These are phyloP conservation scores for Chrysopa pallens DNA, from an alignment of 1,140 invertebrate species.

Conservation along the genomic window DNA sequence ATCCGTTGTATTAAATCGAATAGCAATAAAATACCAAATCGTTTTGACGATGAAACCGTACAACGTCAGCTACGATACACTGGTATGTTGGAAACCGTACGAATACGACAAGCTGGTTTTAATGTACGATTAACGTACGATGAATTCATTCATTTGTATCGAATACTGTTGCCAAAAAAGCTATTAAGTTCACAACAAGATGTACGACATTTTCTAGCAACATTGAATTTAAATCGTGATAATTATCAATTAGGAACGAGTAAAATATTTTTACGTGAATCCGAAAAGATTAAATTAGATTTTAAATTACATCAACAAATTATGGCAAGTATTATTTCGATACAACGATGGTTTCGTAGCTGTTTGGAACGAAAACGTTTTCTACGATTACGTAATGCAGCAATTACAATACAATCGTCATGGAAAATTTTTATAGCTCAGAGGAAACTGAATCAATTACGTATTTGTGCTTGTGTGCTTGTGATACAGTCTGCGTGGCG, in stretches of 20 bases:
- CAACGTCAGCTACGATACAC: conserved; percentile 73
- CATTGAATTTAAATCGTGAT: conserved; percentile 63
- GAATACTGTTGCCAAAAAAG: conserved; percentile 79
- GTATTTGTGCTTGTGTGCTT: conserved; percentile 21
- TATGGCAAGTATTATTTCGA: conserved; percentile 75
- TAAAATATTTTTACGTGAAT: conserved; percentile 86
- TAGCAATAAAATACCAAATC: conserved; percentile 74
- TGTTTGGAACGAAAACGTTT: conserved; percentile 62
- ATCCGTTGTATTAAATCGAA: conserved; percentile 96
- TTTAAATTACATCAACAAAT: conserved; percentile 85
- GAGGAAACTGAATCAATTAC: conserved; percentile 10
- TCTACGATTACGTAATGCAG: conserved; percentile 49
- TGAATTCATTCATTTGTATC: conserved; percentile 83
- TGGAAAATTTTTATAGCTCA: conserved; percentile 43
- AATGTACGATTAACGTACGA: conserved; percentile 85
- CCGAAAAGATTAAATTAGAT: conserved; percentile 85
- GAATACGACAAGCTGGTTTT: conserved; percentile 89
- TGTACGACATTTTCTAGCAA: conserved; percentile 60
- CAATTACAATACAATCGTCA: conserved; percentile 59
- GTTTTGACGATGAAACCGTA: conserved; percentile 90
- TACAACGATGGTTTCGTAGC: conserved; percentile 83
- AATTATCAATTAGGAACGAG: conserved; percentile 81
- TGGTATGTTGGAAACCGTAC: conserved; percentile 91
- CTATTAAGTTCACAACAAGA: conserved; percentile 61
- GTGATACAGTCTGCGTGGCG: conserved; percentile 66